Conservation (phyloP, 2,888 invertebrate species). For the Ochropleura leucogaster region DNA sequence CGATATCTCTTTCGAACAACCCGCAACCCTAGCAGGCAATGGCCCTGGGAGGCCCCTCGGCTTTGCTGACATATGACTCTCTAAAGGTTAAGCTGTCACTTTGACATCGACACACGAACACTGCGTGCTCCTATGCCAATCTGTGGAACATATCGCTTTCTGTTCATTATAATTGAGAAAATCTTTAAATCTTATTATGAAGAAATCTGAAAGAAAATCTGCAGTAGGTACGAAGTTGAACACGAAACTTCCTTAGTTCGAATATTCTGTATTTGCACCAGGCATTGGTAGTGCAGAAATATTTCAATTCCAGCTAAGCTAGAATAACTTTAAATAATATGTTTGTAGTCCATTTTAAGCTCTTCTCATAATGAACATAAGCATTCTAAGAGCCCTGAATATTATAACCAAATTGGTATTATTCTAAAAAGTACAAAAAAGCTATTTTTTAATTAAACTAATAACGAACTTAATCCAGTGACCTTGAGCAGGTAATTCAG, state of each 20-base stretch:
- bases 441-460: background rate
- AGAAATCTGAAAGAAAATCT: background rate
- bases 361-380: background rate
- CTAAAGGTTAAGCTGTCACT: background rate
- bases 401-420: background rate
- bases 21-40: no score
- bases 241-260: background rate
- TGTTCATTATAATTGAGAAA: background rate
- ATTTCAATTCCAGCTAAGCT: no score
- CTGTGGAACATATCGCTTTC: background rate
- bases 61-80: no score
- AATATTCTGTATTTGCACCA: background rate
- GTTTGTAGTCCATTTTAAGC: background rate
- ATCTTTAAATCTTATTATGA: background rate
- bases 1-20: no score
- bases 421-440: constrained; percentile 1
- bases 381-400: background rate
- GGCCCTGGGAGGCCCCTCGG: no score
- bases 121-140: background rate
- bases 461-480: background rate
- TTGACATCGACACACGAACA: background rate
- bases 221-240: no score
- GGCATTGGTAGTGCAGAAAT: background rate
- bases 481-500: constrained; percentile 9
- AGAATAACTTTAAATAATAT: background rate